Percentiles rank a stretch among this genome's conserved stretches.
These are phyloP conservation scores for Luidia sarsii DNA, from an alignment of 53 echinoderm and acorn worm species.

Conservation along the genomic window DNA sequence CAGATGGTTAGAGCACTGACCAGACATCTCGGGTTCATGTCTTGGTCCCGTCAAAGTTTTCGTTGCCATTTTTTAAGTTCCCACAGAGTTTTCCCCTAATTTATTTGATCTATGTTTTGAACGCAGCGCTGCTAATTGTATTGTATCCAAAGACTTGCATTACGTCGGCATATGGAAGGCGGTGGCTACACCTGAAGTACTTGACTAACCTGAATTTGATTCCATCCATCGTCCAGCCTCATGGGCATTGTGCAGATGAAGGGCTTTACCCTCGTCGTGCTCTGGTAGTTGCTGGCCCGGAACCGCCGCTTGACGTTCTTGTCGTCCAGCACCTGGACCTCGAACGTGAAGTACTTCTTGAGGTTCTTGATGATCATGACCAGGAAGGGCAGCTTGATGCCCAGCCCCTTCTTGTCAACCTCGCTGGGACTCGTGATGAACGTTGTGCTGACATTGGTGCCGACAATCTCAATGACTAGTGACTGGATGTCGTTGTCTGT, in stretches of 20 bases:
- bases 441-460: conserved; percentile 98
- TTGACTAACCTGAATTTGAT: conserved; percentile 99
- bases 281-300: conserved; percentile 99
- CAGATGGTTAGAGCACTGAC: too few relatives aligned
- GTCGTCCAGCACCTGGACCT: conserved; percentile 97
- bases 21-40: too few relatives aligned
- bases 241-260: conserved; percentile 99
- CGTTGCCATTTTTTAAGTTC: too few relatives aligned
- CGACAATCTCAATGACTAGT: conserved; percentile 92
- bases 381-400: conserved; percentile 93
- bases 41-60: too few relatives aligned
- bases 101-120: too few relatives aligned
- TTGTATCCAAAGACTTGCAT: too few relatives aligned
- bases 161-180: background rate
- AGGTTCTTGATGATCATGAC: conserved; percentile 99
- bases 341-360: conserved; percentile 99
- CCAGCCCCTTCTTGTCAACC: conserved; percentile 77
- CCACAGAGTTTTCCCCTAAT: too few relatives aligned
- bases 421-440: conserved; percentile 87
- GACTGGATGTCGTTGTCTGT: conserved; percentile 99
- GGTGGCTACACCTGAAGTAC: background rate
- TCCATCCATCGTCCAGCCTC: conserved; percentile 99
- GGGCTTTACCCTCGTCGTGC: conserved; percentile 97
- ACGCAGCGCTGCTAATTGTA: too few relatives aligned
- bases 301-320: conserved; percentile 96